phyloP scores from a whole-genome alignment of 2,888 invertebrate genomes.

The Maniola hyperantus region DNA sequence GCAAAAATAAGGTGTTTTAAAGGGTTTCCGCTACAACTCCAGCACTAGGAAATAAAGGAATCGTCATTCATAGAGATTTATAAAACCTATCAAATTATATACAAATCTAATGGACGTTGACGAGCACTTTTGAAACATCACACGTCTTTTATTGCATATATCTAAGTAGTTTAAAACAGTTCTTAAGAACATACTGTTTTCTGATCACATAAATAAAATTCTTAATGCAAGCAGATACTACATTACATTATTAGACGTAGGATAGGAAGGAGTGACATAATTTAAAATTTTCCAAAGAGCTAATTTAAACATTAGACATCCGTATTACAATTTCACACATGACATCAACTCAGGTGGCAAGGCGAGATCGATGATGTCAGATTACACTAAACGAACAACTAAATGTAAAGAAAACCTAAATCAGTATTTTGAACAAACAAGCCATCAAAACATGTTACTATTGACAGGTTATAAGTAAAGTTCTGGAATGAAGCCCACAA shows the following conservation, averaged over 20 bases:
- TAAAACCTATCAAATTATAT: no score
- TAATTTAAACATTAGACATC: neutral
- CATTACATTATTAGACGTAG: no score
- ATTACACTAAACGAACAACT: slow-evolving; percentile 1
- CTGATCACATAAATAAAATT: neutral
- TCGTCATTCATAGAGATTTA: no score
- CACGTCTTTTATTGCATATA: no score
- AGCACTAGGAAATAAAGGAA: no score
- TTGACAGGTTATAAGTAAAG: neutral
- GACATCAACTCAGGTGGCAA: slow-evolving; percentile 16
- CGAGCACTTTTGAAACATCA: no score
- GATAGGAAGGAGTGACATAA: neutral
- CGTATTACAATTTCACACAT: slow-evolving; percentile 16
- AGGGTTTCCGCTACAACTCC: no score
- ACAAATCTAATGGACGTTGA: no score
- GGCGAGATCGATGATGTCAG: slow-evolving; percentile 18
- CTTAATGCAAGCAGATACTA: neutral
- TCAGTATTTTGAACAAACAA: neutral
- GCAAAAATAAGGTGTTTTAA: no score
- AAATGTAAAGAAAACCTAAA: slow-evolving; percentile 16
- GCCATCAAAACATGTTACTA: slow-evolving; percentile 1
- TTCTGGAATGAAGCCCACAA: no score
- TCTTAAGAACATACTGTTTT: neutral
- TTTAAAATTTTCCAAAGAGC: neutral
- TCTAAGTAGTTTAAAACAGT: no score